Percentiles rank a stretch among this genome's conserved stretches.
Conservation (phyloP, 1,140 invertebrate genomes). For the Diorhabda sublineata region DNA sequence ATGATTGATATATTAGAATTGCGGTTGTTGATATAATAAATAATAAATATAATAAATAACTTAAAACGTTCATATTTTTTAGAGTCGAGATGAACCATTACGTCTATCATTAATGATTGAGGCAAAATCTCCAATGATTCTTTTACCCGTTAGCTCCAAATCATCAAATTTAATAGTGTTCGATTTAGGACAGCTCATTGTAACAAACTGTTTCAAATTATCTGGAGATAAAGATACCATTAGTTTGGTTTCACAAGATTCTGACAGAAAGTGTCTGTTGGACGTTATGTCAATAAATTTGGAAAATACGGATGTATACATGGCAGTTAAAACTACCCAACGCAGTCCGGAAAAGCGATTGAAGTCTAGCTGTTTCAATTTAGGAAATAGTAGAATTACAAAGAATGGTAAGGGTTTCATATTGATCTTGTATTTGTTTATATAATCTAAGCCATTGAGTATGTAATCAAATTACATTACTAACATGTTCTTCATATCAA, state of each 20-base stretch:
- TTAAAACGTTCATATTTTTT: background rate
- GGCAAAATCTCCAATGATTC: conserved; percentile 78
- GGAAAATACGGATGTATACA: conserved; percentile 78
- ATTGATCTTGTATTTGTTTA: too few relatives aligned
- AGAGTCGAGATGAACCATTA: conserved; percentile 31
- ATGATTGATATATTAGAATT: too few relatives aligned
- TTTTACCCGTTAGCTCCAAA: conserved; percentile 81
- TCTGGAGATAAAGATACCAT: conserved; percentile 57
- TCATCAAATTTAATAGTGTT: conserved; percentile 74
- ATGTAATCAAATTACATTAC: too few relatives aligned
- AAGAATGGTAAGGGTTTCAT: background rate
- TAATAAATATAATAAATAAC: too few relatives aligned
- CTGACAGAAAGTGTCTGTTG: conserved; percentile 53
- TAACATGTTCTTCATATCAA: too few relatives aligned
- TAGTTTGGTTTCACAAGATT: conserved; percentile 46
- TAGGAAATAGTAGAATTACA: conserved; percentile 25
- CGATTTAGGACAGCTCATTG: conserved; percentile 75
- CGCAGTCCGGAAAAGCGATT: conserved; percentile 28
- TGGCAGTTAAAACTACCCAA: conserved; percentile 52
- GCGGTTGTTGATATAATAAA: too few relatives aligned
- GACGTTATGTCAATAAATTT: conserved; percentile 76
- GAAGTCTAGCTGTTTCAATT: background rate
- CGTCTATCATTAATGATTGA: conserved; percentile 63
- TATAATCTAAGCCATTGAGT: too few relatives aligned
- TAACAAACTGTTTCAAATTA: conserved; percentile 70